These are phyloP conservation scores for Hydrolagus colliei DNA, from an alignment of 2,797 vertebrate species.

Conservation along the genomic window DNA sequence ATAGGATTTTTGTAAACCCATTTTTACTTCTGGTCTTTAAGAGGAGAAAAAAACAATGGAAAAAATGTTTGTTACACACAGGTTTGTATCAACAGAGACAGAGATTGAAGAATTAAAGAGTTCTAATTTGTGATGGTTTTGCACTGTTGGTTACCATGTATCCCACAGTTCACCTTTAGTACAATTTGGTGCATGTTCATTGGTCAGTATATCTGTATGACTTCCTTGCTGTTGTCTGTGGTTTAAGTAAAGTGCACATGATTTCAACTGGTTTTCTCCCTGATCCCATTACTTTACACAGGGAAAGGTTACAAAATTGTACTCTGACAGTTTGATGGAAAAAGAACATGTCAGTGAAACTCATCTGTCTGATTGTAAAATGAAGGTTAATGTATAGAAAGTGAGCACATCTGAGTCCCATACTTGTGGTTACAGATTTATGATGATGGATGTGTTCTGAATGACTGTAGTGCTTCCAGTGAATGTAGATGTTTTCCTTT, in stretches of 20 bases:
- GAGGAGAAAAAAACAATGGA: too few species aligned
- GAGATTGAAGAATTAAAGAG: too few species aligned
- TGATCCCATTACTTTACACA: slow-evolving; percentile 8
- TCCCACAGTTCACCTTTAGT: not conserved
- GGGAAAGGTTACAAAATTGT: slow-evolving; percentile 1
- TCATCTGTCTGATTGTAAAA: not conserved
- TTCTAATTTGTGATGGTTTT: too few species aligned
- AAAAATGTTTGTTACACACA: too few species aligned
- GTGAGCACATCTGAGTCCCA: not conserved
- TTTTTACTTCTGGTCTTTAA: too few species aligned
- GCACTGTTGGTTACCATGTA: too few species aligned
- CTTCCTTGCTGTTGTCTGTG: not conserved
- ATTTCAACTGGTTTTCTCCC: not conserved
- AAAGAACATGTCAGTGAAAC: slow-evolving; percentile 15
- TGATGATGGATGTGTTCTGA: slow-evolving; percentile 13
- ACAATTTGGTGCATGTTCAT: not conserved
- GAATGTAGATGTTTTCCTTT: not conserved
- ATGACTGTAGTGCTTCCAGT: not conserved
- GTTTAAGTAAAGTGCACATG: not conserved
- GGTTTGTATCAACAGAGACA: too few species aligned
- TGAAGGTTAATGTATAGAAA: not conserved
- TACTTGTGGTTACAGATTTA: not conserved
- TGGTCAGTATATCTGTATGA: not conserved
- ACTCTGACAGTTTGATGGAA: not conserved
- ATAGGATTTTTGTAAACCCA: too few species aligned